Conservation (phyloP, 2,888 invertebrate genomes). For the Teleogryllus oceanicus region DNA sequence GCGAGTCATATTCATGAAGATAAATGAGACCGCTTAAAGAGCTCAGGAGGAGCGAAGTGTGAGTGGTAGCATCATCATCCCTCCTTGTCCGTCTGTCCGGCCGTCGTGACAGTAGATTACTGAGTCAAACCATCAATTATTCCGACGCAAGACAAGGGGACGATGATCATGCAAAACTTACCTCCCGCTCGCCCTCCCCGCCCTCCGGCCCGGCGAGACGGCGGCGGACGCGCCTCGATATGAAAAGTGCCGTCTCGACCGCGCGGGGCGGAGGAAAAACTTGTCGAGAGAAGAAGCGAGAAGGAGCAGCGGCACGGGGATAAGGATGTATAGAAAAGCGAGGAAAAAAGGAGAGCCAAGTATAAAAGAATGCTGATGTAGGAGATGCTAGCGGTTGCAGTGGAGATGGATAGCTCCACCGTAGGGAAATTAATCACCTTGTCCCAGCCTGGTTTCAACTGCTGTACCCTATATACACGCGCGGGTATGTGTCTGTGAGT, state of each 20-base stretch:
- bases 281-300: background rate
- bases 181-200: conserved; percentile 18
- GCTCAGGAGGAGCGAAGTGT: background rate
- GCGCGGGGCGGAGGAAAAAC: conserved; percentile 23
- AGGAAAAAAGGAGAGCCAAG: conserved; percentile 21
- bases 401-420: conserved; percentile 32
- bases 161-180: conserved; percentile 31
- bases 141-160: conserved; percentile 26
- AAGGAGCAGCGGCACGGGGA: conserved; percentile 21
- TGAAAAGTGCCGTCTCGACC: background rate
- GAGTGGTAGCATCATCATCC: conserved; percentile 7
- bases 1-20: conserved; percentile 25
- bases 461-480: background rate
- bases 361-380: conserved; percentile 30
- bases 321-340: background rate
- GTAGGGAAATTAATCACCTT: conserved; percentile 33
- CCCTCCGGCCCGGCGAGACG: conserved; percentile 21
- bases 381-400: background rate
- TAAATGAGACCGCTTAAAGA: conserved; percentile 27
- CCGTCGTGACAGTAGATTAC: conserved; percentile 24
- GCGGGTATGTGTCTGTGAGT: too few species aligned
- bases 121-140: conserved; percentile 34
- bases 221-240: conserved; percentile 7
- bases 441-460: conserved; percentile 21
- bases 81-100: background rate